Conservation (phyloP, 2,113 vertebrate genomes). For the Bungarus multicinctus region DNA sequence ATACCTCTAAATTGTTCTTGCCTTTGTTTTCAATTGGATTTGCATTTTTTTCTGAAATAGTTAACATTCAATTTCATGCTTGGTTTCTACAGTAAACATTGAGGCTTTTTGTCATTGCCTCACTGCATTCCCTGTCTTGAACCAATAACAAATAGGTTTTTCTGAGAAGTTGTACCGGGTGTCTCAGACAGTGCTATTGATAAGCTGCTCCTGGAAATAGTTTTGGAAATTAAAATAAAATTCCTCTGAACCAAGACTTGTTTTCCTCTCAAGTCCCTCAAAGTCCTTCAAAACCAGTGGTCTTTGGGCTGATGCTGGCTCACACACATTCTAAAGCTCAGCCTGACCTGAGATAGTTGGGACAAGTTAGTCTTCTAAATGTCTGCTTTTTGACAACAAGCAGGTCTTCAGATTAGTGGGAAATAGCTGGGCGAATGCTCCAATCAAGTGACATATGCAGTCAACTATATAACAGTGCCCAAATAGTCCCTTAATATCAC, state of each 20-base stretch:
- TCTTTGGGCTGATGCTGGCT: neutral
- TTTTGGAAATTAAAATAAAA: conserved; percentile 10
- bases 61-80: conserved; percentile 63
- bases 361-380: neutral
- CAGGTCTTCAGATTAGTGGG: neutral
- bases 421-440: neutral
- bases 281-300: neutral
- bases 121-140: neutral
- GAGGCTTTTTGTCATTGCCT: conserved; percentile 2
- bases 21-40: conserved; percentile 45
- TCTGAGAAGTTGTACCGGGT: neutral
- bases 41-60: conserved; percentile 38
- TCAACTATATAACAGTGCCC: neutral
- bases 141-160: neutral
- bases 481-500: neutral
- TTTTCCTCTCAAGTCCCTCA: neutral
- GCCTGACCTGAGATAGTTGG: neutral
- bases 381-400: neutral
- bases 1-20: neutral
- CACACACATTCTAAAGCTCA: neutral
- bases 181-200: neutral
- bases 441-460: neutral
- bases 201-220: conserved; percentile 6
- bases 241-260: neutral
- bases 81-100: conserved; percentile 56